Base-by-base conservation (phyloP, 2,888 invertebrate genomes). In the Synanthedon myopaeformis region DNA sequence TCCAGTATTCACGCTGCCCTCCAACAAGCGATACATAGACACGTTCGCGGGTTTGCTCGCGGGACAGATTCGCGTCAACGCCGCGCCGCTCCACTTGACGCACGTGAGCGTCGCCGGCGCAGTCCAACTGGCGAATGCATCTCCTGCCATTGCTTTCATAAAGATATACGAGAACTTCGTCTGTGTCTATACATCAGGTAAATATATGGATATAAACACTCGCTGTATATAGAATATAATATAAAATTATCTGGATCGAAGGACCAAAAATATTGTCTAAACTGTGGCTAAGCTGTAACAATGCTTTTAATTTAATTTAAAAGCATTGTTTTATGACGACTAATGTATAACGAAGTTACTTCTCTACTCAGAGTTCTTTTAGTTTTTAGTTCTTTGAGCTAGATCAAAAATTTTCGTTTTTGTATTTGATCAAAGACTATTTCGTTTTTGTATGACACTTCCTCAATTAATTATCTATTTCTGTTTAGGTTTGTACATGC, bases 141-240 rank as follows among this genome's bases (percentile, higher is more conserved):
- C 92, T 52, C 94, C 92, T 68, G 79, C 89, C 58, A 84, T 89
- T 60, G 93, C 94, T 60, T 94, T 94, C 82, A 89, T 94, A 64
- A 94, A 94, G 88, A 92, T 97, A 58, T 97, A 97, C 88, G 96
- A 97, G 84, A 95, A 96, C 63, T 93, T 96, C 75, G 92, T 93
- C 57, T 95, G 95, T 56, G 93, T 97, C 54, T 96, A 95, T 77
- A 95, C 96, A 0, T 96, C 96, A 59, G 95, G 92, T 91, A 73
- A 68, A 68, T 49, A 12, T 42, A 28, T 35, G 10, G 10, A 35
- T 35, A 10, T 35, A 35, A 35, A 35, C 3, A 2, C 35, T 35
- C 35, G 2, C 35, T 35, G 28, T 28, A 8, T 28, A 35, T 8
- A 35, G 10, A 35, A 35, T 35, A 35, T 28, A 4, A 23, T 23